Conservation (phyloP, 1,140 invertebrate species). For the Gryllus bimaculatus region DNA sequence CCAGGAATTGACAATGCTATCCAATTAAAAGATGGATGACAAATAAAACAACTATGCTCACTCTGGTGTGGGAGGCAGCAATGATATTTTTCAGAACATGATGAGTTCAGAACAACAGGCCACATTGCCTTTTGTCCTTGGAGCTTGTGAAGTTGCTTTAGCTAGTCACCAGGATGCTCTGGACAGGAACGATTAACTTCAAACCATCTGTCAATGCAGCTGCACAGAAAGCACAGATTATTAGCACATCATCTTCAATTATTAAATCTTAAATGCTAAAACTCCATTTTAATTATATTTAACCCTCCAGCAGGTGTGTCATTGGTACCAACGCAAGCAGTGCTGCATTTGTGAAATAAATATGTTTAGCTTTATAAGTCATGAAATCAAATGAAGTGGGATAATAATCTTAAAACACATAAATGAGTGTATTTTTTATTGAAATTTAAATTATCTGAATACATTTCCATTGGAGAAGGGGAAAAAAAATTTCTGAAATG, state of each 20-base stretch:
- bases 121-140: neutral
- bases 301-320: too few species aligned
- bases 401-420: too few species aligned
- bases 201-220: conserved; percentile 96
- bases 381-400: too few species aligned
- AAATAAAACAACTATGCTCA: conserved; percentile 5
- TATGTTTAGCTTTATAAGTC: too few species aligned
- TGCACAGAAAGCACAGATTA: conserved; percentile 40
- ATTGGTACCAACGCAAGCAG: too few species aligned
- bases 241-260: conserved; percentile 9
- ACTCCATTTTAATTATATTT: too few species aligned
- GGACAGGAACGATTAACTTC: conserved; percentile 94
- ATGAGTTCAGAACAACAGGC: neutral
- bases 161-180: conserved; percentile 83
- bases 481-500: too few species aligned
- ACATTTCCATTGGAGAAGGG: too few species aligned
- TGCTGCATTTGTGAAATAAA: too few species aligned
- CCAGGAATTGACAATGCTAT: neutral
- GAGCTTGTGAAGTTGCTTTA: neutral
- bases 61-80: neutral
- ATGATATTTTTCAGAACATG: neutral
- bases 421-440: too few species aligned
- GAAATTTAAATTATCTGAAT: too few species aligned
- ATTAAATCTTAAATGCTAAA: conserved; percentile 1
- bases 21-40: neutral